Percentiles rank a stretch among this genome's conserved stretches.
Conservation (phyloP, 2,113 vertebrate species). For the Axis porcinus region DNA sequence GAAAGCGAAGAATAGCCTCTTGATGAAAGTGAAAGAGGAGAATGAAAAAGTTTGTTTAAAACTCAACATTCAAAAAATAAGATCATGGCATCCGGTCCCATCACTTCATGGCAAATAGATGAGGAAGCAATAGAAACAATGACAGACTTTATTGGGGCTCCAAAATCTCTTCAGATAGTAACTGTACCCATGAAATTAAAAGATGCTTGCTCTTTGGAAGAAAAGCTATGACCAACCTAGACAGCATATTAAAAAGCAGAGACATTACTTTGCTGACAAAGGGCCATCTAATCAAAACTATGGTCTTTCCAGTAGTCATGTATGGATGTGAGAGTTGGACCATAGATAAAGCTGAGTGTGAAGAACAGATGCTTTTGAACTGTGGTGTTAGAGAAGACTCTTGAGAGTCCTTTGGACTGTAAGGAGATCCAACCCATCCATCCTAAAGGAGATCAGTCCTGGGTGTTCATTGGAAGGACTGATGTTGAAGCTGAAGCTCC, state of each 20-base stretch:
- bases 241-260: not conserved
- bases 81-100: fast-evolving
- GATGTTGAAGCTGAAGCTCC: not conserved
- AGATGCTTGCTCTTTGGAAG: not conserved
- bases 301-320: not conserved
- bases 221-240: not conserved
- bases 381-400: not conserved
- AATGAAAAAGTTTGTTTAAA: not conserved
- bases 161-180: not conserved
- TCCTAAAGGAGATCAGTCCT: not conserved
- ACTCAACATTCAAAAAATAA: not conserved
- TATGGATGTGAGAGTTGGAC: not conserved
- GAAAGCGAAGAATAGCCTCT: not conserved
- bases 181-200: not conserved
- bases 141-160: not conserved
- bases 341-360: not conserved
- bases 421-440: not conserved
- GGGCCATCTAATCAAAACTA: not conserved
- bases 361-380: not conserved
- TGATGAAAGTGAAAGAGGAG: not conserved
- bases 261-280: not conserved
- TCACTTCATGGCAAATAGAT: not conserved
- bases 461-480: not conserved
- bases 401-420: not conserved
- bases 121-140: not conserved